A percentile compares a stretch with the other conserved stretches of the same genome.
These are phyloP conservation scores for Gallinago jamesoni DNA, from an alignment of 2,113 vertebrate genomes.

Conservation along the genomic window DNA sequence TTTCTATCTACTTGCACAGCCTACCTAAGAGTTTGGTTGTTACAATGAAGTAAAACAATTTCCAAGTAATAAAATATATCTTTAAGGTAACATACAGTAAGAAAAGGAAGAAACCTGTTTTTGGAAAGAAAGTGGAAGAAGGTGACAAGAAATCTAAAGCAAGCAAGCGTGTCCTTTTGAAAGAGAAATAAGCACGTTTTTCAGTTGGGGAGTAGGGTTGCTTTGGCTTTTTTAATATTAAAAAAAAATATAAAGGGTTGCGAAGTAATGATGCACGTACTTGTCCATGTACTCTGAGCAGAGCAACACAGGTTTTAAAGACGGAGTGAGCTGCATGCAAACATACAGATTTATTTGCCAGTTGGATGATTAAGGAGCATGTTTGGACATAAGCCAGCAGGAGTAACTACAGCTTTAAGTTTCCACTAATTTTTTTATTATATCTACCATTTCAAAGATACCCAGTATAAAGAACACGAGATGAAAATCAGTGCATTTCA, in stretches of 20 bases:
- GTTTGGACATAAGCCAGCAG: background rate
- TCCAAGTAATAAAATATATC: background rate
- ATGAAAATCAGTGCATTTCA: background rate
- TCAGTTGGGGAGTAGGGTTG: background rate
- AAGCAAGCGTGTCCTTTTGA: background rate
- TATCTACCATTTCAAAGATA: background rate
- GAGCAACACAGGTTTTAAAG: background rate
- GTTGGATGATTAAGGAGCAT: background rate
- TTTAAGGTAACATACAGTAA: background rate
- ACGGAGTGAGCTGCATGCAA: background rate
- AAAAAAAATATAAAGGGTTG: background rate
- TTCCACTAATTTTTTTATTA: background rate
- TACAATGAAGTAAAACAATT: background rate
- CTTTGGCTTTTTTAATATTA: background rate
- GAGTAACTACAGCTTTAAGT: background rate
- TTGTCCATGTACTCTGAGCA: background rate
- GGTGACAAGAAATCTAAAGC: background rate
- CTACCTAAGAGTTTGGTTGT: background rate
- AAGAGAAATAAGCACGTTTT: background rate
- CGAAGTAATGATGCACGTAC: background rate
- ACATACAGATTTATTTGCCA: background rate
- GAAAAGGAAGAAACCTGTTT: background rate
- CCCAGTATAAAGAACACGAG: background rate
- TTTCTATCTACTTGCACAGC: background rate
- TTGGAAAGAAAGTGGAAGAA: background rate